These are phyloP conservation scores for Corella eumyota DNA, from an alignment of 23 tunicate species.

Conservation along the genomic window DNA sequence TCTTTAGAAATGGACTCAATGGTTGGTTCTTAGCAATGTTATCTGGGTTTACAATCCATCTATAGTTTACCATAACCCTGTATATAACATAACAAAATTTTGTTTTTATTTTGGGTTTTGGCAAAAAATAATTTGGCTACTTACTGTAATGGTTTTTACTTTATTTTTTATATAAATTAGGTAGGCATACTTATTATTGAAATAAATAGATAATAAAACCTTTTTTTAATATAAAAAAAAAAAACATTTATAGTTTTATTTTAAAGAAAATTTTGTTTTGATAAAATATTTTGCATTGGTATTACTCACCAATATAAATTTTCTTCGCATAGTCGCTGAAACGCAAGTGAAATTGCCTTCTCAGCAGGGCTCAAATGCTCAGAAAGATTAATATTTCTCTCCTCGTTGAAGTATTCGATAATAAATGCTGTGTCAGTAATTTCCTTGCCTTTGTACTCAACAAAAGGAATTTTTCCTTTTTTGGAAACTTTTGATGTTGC, in stretches of 20 bases:
- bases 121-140: too few relatives aligned
- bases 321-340: constrained; percentile 37
- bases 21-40: constrained; percentile 3
- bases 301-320: constrained; percentile 36
- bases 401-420: constrained; percentile 24
- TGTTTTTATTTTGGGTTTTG: too few relatives aligned
- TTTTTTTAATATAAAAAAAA: too few relatives aligned
- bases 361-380: constrained; percentile 14
- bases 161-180: too few relatives aligned
- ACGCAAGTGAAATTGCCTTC: constrained; percentile 24
- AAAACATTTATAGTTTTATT: too few relatives aligned
- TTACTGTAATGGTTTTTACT: too few relatives aligned
- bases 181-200: too few relatives aligned
- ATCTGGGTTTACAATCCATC: constrained; percentile 23
- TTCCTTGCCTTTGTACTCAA: constrained; percentile 33
- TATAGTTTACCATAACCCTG: constrained; percentile 14
- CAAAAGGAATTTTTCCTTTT: constrained; percentile 45
- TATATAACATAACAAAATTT: too few relatives aligned
- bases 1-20: constrained; percentile 8
- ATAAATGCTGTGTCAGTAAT: constrained; percentile 27
- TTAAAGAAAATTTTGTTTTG: too few relatives aligned
- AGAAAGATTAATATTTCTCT: constrained; percentile 12
- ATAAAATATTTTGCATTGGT: too few relatives aligned
- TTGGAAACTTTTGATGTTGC: constrained; percentile 13
- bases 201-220: too few relatives aligned